Evolutionary conservation across 2,113 vertebrate genomes (phyloP).

Genomic region (rabbit (Oryctolagus cuniculus)): mOryCun1.1 NC_091434.1:153882001-153882500

Average conservation of each 20-base stretch:
- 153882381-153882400: not conserved
- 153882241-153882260: not conserved
- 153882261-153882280: not conserved
- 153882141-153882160: not conserved
- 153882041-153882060: not conserved
- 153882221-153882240: not conserved
- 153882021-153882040: not conserved
- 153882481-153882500: not conserved
- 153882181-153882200: not conserved
- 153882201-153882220: not conserved
- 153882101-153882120: not conserved
- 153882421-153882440: not conserved
- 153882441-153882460: not conserved
- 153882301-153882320: not conserved
- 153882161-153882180: not conserved
- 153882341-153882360: not conserved
- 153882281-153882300: not conserved
- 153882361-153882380: not conserved
- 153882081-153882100: too few relatives aligned
- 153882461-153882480: not conserved
- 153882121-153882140: not conserved
- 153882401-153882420: not conserved
- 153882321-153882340: not conserved
- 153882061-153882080: not conserved
- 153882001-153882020: not conserved